Evolutionary conservation across 2,888 invertebrate species (phyloP), one percentile per base, ranked within the genome.

Genomic region (Cerceris ruficornis): DNA sequence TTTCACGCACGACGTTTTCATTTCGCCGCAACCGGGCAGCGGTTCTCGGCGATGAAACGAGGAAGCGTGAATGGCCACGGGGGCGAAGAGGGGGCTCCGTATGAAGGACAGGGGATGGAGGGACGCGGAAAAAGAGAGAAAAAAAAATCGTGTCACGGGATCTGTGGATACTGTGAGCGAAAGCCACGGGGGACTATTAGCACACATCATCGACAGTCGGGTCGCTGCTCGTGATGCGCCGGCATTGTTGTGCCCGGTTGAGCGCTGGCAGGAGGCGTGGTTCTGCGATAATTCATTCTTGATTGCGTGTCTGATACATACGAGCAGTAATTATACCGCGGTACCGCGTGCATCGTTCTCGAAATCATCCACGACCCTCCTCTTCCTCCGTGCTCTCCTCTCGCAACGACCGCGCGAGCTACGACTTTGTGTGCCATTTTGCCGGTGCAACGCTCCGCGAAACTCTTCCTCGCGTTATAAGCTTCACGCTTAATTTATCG

Each of bases 251-350:
- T 84, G 80, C 80, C 75, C 79, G 82, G 83, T 78, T 77, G 84
- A 87, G 74, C 86, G 86, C 82, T 86, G 89, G 90, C 84, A 88
- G 88, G 87, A 88, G 90, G 90, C 88, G 88, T 89, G 90, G 88
- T 86, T 81, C 81, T 82, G 85, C 90, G 89, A 91, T 92, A 92
- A 92, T 91, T 92, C 91, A 92, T 90, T 91, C 91, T 89, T 91
- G 91, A 92, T 92, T 91, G 90, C 92, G 90, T 92, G 92, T 92
- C 91, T 89, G 92, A 91, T 92, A 91, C 91, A 92, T 91, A 88
- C 90, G 89, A 88, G 86, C 90, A 87, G 89, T 88, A 90, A 90
- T 91, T 91, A 89, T 86, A 84, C 83, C 82, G 75, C 81, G 78
- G 80, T 78, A 80, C 80, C 80, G 82, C 77, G 82, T 77, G 84